Conservation (phyloP, 64 coral and sea anemone genomes). For the Acropora yongei region DNA sequence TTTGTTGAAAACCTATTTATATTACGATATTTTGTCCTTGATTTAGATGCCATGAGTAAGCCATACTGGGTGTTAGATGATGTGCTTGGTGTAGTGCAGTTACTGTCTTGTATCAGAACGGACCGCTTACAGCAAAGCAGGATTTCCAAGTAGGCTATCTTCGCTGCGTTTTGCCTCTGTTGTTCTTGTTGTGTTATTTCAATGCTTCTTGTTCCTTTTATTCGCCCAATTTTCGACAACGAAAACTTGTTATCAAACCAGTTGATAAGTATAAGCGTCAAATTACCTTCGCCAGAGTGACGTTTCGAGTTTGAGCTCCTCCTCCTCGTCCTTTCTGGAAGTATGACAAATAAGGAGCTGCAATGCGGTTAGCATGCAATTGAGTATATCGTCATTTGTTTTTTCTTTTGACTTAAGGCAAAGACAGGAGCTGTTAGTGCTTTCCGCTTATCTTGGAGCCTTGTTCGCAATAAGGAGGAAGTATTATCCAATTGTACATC, state of each 20-base stretch:
- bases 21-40: too few species aligned
- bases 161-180: neutral
- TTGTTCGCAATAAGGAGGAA: slow-evolving; percentile 85
- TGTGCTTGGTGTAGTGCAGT: slow-evolving; percentile 65
- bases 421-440: slow-evolving; percentile 82
- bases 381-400: neutral
- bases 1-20: too few species aligned
- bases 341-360: neutral
- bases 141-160: slow-evolving; percentile 77
- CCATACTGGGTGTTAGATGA: slow-evolving; percentile 95
- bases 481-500: slow-evolving; percentile 85
- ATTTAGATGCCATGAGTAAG: slow-evolving; percentile 80
- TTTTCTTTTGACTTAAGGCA: slow-evolving; percentile 52
- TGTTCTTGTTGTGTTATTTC: too few species aligned
- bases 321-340: neutral
- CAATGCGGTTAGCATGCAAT: neutral
- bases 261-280: too few species aligned
- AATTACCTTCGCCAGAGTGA: too few species aligned
- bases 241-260: too few species aligned
- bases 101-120: slow-evolving; percentile 74
- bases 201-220: too few species aligned
- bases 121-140: slow-evolving; percentile 80
- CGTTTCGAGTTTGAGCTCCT: too few species aligned
- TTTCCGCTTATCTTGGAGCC: slow-evolving; percentile 86
- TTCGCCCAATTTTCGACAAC: too few species aligned